Evolutionary conservation across 1,140 invertebrate species (phyloP).

Genomic region (Carcinoscorpius rotundicauda): DNA sequence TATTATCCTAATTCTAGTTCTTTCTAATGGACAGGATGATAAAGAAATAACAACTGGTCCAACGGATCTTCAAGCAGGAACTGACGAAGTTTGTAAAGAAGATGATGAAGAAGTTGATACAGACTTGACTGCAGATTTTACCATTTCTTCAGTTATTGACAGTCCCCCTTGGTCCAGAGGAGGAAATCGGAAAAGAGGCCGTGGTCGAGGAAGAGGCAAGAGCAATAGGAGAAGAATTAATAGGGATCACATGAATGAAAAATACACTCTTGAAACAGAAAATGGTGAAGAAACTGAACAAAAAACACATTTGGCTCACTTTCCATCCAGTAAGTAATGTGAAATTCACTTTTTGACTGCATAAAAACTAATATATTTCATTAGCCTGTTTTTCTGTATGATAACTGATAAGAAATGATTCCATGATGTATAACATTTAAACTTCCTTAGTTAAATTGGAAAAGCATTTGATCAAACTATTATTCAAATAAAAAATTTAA

Average conservation of each 20-base stretch:
- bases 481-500: no score
- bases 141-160: conserved; percentile 9
- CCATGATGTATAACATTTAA: no score
- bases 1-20: no score
- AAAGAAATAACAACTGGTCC: no score
- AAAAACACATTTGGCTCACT: neutral
- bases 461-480: no score
- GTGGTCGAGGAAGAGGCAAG: conserved; percentile 1
- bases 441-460: no score
- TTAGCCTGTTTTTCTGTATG: neutral
- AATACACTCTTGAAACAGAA: neutral
- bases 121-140: conserved; percentile 14
- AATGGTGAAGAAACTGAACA: neutral
- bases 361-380: neutral
- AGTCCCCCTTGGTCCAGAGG: conserved; percentile 9
- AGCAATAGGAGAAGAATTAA: neutral
- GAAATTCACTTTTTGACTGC: neutral
- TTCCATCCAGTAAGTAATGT: neutral
- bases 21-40: no score
- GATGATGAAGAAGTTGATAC: conserved; percentile 8
- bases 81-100: no score
- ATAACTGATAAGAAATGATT: no score
- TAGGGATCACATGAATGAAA: neutral
- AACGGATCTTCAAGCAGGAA: no score
- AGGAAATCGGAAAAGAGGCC: neutral